phyloP scores from a whole-genome alignment of 2,888 invertebrate species.

The Tryphoninae sp. region DNA sequence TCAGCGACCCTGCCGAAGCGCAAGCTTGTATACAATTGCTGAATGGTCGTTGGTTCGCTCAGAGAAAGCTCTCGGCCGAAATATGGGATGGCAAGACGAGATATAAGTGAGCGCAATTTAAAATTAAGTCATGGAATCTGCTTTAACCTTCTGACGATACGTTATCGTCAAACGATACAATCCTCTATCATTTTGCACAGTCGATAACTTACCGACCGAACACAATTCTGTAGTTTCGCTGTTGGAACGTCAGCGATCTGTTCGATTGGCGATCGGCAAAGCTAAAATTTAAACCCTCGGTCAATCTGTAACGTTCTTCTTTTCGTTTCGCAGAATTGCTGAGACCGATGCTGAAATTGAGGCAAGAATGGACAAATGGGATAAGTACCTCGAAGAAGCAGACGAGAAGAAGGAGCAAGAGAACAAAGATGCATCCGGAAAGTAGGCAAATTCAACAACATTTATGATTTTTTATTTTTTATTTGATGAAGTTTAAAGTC shows the following conservation, averaged over 20 bases:
- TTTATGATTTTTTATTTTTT: conserved; percentile 22
- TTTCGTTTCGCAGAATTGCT: conserved; percentile 84
- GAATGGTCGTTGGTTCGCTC: conserved; percentile 95
- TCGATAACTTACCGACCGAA: conserved; percentile 25
- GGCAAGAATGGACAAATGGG: conserved; percentile 93
- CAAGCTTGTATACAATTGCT: conserved; percentile 94
- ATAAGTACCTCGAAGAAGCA: conserved; percentile 89
- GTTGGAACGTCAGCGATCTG: neutral
- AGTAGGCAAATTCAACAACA: conserved; percentile 42
- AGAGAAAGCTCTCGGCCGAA: conserved; percentile 91
- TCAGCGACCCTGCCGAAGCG: conserved; percentile 94
- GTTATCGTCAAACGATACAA: neutral
- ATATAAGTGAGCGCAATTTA: conserved; percentile 84
- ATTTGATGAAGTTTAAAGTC: neutral
- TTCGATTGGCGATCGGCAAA: neutral
- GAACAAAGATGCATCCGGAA: conserved; percentile 47
- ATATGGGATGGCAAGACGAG: conserved; percentile 98
- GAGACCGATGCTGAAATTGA: conserved; percentile 95
- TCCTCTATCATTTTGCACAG: neutral
- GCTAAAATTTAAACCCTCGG: neutral
- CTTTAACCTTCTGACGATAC: conserved; percentile 15
- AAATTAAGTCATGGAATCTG: neutral
- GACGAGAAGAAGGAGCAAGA: conserved; percentile 71
- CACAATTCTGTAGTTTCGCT: neutral
- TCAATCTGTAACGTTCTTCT: neutral